Conservation (phyloP, 2,888 invertebrate species). For the Germaria angustata region DNA sequence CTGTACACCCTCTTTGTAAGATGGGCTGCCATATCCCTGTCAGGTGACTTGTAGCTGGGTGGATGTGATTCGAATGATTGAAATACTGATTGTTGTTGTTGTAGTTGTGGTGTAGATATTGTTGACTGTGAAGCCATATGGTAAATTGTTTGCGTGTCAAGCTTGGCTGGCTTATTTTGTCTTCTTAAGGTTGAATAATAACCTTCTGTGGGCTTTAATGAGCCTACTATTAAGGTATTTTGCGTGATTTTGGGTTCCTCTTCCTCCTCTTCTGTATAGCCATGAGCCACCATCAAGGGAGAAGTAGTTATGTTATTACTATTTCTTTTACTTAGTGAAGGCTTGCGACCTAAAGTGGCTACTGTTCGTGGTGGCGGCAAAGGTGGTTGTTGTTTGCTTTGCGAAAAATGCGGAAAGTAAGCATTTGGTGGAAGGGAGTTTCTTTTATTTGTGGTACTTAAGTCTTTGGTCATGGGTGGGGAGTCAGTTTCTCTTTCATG, state of each 20-base stretch:
- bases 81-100: constrained; percentile 66
- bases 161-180: constrained; percentile 47
- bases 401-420: constrained; percentile 71
- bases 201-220: constrained; percentile 80
- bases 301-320: constrained; percentile 80
- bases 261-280: constrained; percentile 76
- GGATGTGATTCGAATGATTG: constrained; percentile 66
- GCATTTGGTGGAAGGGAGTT: constrained; percentile 84
- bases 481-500: constrained; percentile 61
- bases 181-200: constrained; percentile 70
- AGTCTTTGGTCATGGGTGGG: constrained; percentile 69
- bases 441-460: constrained; percentile 80
- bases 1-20: constrained; percentile 76
- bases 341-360: constrained; percentile 83
- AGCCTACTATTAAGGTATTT: constrained; percentile 82
- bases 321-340: constrained; percentile 74
- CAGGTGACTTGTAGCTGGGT: constrained; percentile 56
- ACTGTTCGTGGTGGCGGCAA: constrained; percentile 88
- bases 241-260: constrained; percentile 81
- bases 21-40: constrained; percentile 69
- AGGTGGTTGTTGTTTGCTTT: constrained; percentile 81
- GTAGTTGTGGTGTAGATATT: not conserved
- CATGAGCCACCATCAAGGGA: constrained; percentile 81
- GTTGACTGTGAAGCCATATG: constrained; percentile 1
- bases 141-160: constrained; percentile 35